These are phyloP conservation scores for Monodelphis domestica DNA, from an alignment of 2,797 vertebrate species.

Conservation along the genomic window DNA sequence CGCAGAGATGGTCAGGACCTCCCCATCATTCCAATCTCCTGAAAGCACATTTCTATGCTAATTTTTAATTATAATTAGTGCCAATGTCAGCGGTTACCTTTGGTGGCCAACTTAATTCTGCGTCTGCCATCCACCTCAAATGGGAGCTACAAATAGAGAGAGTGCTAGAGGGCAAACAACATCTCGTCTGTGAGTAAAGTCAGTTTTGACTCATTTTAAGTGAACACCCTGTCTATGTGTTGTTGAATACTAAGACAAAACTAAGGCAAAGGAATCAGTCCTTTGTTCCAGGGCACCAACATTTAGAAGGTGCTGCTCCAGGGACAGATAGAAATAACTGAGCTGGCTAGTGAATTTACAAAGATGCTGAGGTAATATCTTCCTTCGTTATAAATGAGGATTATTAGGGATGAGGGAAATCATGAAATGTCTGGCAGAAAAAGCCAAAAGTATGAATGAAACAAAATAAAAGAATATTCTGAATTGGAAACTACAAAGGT, in stretches of 20 bases:
- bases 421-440: background rate
- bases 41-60: conserved; percentile 65
- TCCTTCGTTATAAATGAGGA: background rate
- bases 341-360: background rate
- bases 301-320: background rate
- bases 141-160: background rate
- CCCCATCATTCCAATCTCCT: conserved; percentile 57
- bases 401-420: background rate
- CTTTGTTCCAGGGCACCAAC: background rate
- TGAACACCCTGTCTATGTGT: background rate
- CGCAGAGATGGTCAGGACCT: conserved; percentile 34
- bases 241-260: background rate
- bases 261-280: background rate
- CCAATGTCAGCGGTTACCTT: conserved; percentile 37
- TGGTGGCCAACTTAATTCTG: conserved; percentile 41
- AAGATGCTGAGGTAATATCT: background rate
- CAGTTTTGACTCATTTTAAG: background rate
- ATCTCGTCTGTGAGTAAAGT: accelerated
- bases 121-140: background rate
- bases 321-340: background rate
- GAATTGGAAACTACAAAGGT: background rate
- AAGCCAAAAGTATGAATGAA: background rate
- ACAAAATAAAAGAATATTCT: background rate
- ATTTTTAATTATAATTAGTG: conserved; percentile 70
- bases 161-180: accelerated